Evolutionary conservation across 2,888 invertebrate genomes (phyloP), one percentile per base, ranked within the genome.

Genomic region (Sylvicola cinctus): DNA sequence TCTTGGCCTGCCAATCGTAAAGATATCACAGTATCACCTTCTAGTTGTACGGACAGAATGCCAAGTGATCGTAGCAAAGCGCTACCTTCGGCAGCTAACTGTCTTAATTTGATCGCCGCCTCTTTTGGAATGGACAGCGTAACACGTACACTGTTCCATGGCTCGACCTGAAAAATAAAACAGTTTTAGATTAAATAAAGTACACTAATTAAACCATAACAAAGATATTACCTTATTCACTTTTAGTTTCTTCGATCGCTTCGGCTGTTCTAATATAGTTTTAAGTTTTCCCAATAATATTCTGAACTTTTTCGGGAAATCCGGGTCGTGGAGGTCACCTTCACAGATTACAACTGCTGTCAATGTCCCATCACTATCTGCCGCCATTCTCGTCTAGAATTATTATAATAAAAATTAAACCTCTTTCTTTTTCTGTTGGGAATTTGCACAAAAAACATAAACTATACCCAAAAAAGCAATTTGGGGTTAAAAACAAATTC

Each of bases 61-160:
- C 93, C 93, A 51, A 95, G 73, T 50, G 87, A 81, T 40, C 84
- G 75, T 49, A 95, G 70, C 47, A 79, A 78, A 43, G 79, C 70
- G 49, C 85, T 84, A 44, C 90, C 88, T 58, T 85, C 83, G 51
- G 81, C 78, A 43, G 93, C 93, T 54, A 95, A 66, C 60, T 84
- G 84, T 48, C 88, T 73, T 51, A 95, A 67, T 46, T 87, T 75
- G 49, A 79, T 68, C 52, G 93, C 93, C 52, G 93, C 93, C 63
- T 91, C 91, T 57, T 81, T 77, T 51, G 93, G 91, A 67, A 95
- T 87, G 56, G 87, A 87, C 69, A 95, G 78, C 63, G 91, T 93
- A 60, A 95, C 90, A 62, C 88, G 78, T 49, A 95, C 93, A 49
- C 90, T 87, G 67, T 91, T 90, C 90, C 90, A 95, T 69, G 93